A percentile compares a stretch with the other conserved stretches of the same genome.
Conservation (phyloP, 2,888 invertebrate genomes). For the Drosophila quinaria region DNA sequence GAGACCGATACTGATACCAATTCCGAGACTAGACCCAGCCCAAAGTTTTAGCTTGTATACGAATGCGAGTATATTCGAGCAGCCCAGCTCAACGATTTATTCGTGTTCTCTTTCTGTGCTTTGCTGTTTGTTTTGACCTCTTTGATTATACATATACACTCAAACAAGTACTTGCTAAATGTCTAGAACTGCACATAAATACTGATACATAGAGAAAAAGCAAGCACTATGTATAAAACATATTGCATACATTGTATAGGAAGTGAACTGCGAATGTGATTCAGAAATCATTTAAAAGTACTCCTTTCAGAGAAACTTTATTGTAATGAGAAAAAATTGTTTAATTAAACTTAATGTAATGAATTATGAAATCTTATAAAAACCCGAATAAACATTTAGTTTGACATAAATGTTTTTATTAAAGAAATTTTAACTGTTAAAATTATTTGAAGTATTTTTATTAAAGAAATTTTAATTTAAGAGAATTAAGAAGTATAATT, state of each 20-base stretch:
- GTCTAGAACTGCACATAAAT: constrained; percentile 3
- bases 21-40: not conserved
- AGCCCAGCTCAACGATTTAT: constrained; percentile 17
- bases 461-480: too few relatives aligned
- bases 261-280: not conserved
- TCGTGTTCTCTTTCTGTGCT: constrained; percentile 20
- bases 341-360: not conserved
- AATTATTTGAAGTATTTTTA: too few relatives aligned
- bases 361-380: too few relatives aligned
- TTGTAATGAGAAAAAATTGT: not conserved
- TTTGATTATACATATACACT: constrained; percentile 32
- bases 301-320: not conserved
- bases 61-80: not conserved
- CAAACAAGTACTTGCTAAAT: constrained; percentile 3
- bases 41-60: not conserved
- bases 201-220: not conserved
- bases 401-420: not conserved
- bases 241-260: not conserved
- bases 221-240: not conserved
- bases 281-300: not conserved
- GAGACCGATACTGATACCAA: not conserved
- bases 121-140: constrained; percentile 49
- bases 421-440: too few relatives aligned
- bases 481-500: too few relatives aligned
- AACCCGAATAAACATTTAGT: too few relatives aligned